Base-by-base conservation (phyloP, 2,888 invertebrate genomes). In the Suillia variegata region DNA sequence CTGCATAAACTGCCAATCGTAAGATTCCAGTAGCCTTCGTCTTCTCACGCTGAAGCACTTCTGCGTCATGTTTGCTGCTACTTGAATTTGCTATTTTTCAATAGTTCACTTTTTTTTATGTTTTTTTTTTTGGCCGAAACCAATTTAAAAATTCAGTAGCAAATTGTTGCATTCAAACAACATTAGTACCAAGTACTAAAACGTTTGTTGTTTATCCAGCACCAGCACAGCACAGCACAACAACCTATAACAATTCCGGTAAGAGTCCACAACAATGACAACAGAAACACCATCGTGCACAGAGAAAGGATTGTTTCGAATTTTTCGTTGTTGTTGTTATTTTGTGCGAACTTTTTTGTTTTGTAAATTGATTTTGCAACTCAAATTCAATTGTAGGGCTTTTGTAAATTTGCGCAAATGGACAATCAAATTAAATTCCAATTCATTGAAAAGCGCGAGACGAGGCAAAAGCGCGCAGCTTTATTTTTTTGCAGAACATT, bases 391-490 rank as follows among this genome's bases (percentile, higher is more conserved):
- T 38, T 38, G 38, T 38, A 68, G 64, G 67, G 68, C 69, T 67
- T 66, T 38, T 38, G 66, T 67, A 62, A 68, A 67, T 71, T 72
- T 74, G 71, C 68, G 67, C 67, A 72, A 73, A 72, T 74, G 56
- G 56, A 56, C 80, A 73, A 79, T 78, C 77, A 80, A 80, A 80
- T 80, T 80, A 80, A 80, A 80, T 80, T 79, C 75, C 78, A 80
- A 80, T 80, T 80, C 80, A 80, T 80, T 80, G 78, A 70, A n/a
- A 76, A 64, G 71, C 56, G 52, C 6, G 22, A 20, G 24, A 52
- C 15, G 26, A 45, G 52, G 42, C 17, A 42, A 10, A 54, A 42
- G 2, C n/a, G n/a, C n/a, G n/a, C 24, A 42, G 13, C 10, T 42
- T n/a, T 48, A n/a, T 54, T 26, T 22, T 47, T 45, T 42, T 58